phyloP scores from a whole-genome alignment of 2,888 invertebrate genomes.

The Parnassius apollo region DNA sequence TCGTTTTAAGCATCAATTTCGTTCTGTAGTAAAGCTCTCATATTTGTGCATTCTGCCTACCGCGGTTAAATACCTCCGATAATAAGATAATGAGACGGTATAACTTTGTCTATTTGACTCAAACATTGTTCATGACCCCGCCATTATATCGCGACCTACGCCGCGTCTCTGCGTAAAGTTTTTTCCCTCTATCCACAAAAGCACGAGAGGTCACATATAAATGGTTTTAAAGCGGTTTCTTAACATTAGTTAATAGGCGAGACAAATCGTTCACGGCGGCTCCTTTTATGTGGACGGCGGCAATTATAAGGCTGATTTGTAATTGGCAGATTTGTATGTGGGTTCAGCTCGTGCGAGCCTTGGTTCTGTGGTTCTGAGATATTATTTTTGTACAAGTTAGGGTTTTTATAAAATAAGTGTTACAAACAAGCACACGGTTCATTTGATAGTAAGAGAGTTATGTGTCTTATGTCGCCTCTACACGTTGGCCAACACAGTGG shows the following conservation, averaged over 20 bases:
- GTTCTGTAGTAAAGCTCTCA: background rate
- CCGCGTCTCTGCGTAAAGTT: background rate
- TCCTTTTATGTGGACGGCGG: slow-evolving; percentile 63
- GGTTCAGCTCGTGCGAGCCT: slow-evolving; percentile 36
- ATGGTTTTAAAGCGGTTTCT: slow-evolving; percentile 46
- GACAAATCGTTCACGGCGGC: slow-evolving; percentile 76
- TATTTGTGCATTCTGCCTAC: slow-evolving; percentile 2
- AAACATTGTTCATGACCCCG: slow-evolving; percentile 26
- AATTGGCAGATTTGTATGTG: slow-evolving; percentile 54
- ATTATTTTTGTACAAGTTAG: too few species aligned
- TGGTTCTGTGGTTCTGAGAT: slow-evolving; percentile 36
- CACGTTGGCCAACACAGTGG: too few species aligned
- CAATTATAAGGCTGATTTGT: slow-evolving; percentile 52
- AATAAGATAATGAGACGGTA: slow-evolving; percentile 69
- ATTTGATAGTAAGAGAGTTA: too few species aligned
- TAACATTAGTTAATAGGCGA: slow-evolving; percentile 66
- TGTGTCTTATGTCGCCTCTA: too few species aligned
- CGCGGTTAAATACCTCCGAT: slow-evolving; percentile 38
- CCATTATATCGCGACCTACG: slow-evolving; percentile 35
- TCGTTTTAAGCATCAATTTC: too few species aligned
- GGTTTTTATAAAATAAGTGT: too few species aligned
- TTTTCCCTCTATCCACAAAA: background rate
- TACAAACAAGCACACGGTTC: too few species aligned
- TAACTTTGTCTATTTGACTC: slow-evolving; percentile 72
- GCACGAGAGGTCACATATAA: slow-evolving; percentile 37